These are phyloP conservation scores for Dipodomys spectabilis DNA, from an alignment of 2,113 vertebrate genomes.

Conservation along the genomic window DNA sequence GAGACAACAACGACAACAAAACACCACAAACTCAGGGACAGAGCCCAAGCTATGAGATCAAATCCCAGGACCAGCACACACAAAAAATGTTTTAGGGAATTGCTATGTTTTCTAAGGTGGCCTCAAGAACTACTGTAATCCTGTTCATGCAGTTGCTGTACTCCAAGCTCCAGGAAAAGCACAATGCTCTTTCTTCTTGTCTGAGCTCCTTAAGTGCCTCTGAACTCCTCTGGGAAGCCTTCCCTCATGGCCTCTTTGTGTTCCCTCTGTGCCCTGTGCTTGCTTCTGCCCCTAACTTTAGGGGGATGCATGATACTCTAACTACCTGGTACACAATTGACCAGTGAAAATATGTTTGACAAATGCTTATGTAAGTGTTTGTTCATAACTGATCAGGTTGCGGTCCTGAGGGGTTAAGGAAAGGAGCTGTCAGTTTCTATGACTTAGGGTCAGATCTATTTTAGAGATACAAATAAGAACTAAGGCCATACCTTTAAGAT, in stretches of 20 bases:
- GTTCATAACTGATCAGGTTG: neutral
- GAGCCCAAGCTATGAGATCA: too few species aligned
- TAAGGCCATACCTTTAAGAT: neutral
- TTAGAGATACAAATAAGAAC: neutral
- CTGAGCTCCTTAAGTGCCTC: neutral
- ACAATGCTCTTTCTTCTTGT: neutral
- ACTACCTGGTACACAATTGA: neutral
- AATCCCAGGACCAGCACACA: too few species aligned
- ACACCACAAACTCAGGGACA: too few species aligned
- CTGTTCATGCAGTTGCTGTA: neutral
- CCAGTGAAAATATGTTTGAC: neutral
- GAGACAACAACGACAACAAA: too few species aligned
- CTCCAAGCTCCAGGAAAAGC: neutral
- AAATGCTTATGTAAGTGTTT: neutral
- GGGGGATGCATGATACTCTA: neutral
- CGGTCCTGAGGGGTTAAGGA: neutral
- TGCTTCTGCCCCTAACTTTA: neutral
- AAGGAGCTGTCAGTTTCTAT: neutral
- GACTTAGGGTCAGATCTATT: neutral
- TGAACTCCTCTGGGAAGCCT: neutral
- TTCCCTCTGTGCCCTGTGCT: neutral
- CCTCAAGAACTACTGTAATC: neutral
- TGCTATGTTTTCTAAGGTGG: neutral
- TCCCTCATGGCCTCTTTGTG: neutral
- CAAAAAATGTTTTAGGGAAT: conserved; percentile 14